These are phyloP conservation scores for Morone saxatilis DNA, from an alignment of 2,113 vertebrate genomes.

Conservation along the genomic window DNA sequence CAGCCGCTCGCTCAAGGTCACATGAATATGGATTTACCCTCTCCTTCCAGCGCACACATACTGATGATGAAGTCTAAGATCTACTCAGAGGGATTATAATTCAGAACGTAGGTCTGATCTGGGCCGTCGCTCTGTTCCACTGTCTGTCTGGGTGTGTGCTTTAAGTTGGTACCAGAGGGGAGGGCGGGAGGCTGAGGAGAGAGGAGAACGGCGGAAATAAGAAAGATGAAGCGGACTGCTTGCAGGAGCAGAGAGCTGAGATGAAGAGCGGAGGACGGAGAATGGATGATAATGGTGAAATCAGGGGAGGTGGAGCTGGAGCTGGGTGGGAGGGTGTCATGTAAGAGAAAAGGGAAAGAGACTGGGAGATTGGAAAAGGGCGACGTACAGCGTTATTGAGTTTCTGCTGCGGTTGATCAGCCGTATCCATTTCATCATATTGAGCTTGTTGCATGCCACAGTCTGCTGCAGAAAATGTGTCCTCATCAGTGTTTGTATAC, in stretches of 20 bases:
- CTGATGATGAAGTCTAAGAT: constrained; percentile 83
- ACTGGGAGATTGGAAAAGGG: constrained; percentile 65
- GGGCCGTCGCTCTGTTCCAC: constrained; percentile 67
- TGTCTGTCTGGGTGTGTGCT: constrained; percentile 63
- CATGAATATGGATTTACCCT: constrained; percentile 90
- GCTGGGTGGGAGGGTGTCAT: constrained; percentile 43
- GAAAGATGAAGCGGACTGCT: constrained; percentile 68
- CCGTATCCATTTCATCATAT: constrained; percentile 73
- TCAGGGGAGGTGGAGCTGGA: constrained; percentile 49
- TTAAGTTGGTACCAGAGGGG: constrained; percentile 50
- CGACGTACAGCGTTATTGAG: constrained; percentile 61
- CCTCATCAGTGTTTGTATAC: constrained; percentile 56
- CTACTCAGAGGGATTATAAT: constrained; percentile 81
- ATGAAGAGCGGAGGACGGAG: constrained; percentile 63
- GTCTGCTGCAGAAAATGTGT: constrained; percentile 49
- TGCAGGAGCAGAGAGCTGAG: constrained; percentile 54
- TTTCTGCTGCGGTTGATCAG: constrained; percentile 71
- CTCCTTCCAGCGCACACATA: constrained; percentile 74
- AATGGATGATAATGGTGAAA: constrained; percentile 70
- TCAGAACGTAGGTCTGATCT: constrained; percentile 76
- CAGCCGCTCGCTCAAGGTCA: constrained; percentile 90
- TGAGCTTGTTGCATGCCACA: constrained; percentile 48
- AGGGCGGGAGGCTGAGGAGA: neutral
- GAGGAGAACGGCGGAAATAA: constrained; percentile 35
- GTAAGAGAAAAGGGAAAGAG: constrained; percentile 42